Evolutionary conservation across 2,113 vertebrate genomes (phyloP), one percentile per base, ranked within the genome.

Genomic region (Ciconia maguari): DNA sequence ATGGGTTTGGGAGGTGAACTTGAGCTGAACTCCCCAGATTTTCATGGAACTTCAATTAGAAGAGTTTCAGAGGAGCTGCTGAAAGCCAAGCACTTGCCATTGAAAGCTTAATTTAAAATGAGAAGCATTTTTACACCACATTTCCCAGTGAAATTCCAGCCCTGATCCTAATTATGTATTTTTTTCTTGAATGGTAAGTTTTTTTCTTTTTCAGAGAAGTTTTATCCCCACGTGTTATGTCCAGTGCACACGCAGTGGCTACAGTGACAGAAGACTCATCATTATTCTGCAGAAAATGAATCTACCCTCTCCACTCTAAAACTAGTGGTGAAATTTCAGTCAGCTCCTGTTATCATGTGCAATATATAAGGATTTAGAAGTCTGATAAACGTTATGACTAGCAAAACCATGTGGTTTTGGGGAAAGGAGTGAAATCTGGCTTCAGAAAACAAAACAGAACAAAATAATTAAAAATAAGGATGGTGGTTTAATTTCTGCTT

Each of bases 1-100:
- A 98, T 98, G 98, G 96, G 95, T 93, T 98, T 87, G 78, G 61
- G 97, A 98, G 97, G 96, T 98, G 98, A 98, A 98, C 98, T 98
- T 96, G 83, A 26, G 94, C 94, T 98, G 98, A 98, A 98, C 98
- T 98, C 97, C 46, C 92, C 94, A 94, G 97, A 97, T 97, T 96
- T 98, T 96, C 97, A 95, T 96, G 96, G 96, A 97, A 98, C 97
- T 98, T 98, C 97, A 98, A 98, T 98, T 98, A 98, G 97, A 98
- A 98, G 96, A 97, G 97, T 98, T 98, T 98, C 96, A 97, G 97
- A 97, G 91, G 87, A 97, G 96, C 19, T 95, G 95, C 95, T 98
- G 97, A 98, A 98, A 97, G 97, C 92, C 32, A 96, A 95, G 96
- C 68, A 51, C 95, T 98, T 83, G 96, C 94, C 75, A 96, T 83